Percentiles rank a stretch among this genome's conserved stretches.
Conservation (phyloP, 2,888 invertebrate species). For the Erannis defoliaria region DNA sequence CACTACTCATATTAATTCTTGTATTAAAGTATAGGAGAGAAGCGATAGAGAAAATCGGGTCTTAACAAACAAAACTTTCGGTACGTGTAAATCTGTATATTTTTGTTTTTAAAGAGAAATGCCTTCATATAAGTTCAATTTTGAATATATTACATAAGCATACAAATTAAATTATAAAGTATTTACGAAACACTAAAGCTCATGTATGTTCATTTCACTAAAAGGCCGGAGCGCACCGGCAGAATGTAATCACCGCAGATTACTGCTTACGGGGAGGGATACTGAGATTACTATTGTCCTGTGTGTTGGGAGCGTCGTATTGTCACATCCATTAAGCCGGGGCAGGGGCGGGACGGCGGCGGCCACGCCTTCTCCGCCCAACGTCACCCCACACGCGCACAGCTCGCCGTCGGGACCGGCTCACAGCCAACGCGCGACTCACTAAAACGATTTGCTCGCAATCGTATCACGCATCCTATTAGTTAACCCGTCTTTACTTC, state of each 20-base stretch:
- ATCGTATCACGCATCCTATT: constrained; percentile 77
- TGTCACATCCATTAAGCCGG: constrained; percentile 83
- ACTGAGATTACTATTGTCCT: constrained; percentile 78
- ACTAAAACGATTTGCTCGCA: constrained; percentile 79
- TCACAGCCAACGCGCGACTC: constrained; percentile 55
- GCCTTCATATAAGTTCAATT: neutral
- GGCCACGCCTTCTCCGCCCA: constrained; percentile 67
- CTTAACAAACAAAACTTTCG: too few relatives aligned
- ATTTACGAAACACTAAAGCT: constrained; percentile 2
- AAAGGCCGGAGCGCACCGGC: constrained; percentile 43
- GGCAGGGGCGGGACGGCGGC: constrained; percentile 62
- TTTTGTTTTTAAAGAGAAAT: neutral
- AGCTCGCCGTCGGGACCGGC: constrained; percentile 39
- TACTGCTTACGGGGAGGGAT: constrained; percentile 70
- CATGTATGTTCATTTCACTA: constrained; percentile 40
- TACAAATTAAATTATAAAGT: neutral
- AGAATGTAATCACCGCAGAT: constrained; percentile 56
- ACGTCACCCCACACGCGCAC: constrained; percentile 59
- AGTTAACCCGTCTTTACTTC: constrained; percentile 55
- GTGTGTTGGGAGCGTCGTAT: constrained; percentile 79
- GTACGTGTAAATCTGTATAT: too few relatives aligned
- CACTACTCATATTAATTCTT: too few relatives aligned
- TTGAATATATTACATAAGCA: neutral
- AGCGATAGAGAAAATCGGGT: too few relatives aligned
- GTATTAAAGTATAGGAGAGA: too few relatives aligned